Evolutionary conservation across 2,888 invertebrate genomes (phyloP), one percentile per base, ranked within the genome.

Genomic region (Leistus spinibarbis): DNA sequence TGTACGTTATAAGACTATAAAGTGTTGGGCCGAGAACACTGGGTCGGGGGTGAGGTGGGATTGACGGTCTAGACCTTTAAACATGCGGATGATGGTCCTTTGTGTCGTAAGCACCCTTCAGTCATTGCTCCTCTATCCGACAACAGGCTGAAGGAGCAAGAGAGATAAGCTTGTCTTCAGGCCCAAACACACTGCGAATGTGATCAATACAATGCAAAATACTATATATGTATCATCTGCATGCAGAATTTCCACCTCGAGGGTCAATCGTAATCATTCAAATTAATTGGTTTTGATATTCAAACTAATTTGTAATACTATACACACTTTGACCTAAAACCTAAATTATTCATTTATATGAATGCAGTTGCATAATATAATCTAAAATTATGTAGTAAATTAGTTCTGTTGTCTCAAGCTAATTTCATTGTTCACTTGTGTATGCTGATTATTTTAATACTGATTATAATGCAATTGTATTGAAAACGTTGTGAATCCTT

Each of bases 31-130:
- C 1, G 40, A 2, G 40, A 40, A 7, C 13, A 40, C 10, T 40
- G 40, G 7, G 13, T 40, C 13, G 40, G 40, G 7, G 40, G 7
- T 5, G 40, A 40, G 40, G 40, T 10, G 7, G 5, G 3, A 40
- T 40, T 5, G 40, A 40, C 7, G 40, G 57, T 2, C 19, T 60
- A 60, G 60, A 60, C 60, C 60, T 60, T 22, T 16, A 60, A 60
- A 60, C 60, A 60, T 60, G 60, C 60, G 60, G 60, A 60, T 60
- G 60, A 60, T 60, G 60, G 40, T 17, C 60, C 60, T 60, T 60
- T 60, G 60, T 60, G 60, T 60, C 22, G 19, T 22, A 1, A 22
- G 22, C 60, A 60, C 60, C 60, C 60, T 10, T 60, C 60, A 22
- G 5, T 20, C 60, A 19, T 22, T 40, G 10, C 40, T 40, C n/a